Base-by-base conservation (phyloP, 2,113 vertebrate genomes). In the Salvelinus fontinalis region DNA sequence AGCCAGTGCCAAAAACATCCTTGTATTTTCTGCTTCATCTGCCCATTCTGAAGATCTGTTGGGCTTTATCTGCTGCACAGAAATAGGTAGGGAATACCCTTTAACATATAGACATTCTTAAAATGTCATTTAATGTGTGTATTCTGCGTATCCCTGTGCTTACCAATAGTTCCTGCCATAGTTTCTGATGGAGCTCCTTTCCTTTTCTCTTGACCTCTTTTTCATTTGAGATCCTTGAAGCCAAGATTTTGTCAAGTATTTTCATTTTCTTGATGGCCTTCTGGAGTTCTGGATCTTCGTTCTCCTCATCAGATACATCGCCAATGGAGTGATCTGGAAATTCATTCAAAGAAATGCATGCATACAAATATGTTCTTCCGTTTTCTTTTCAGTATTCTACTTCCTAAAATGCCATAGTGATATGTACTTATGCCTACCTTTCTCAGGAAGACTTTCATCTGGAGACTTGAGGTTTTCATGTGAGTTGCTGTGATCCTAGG, bases 91-190 rank as follows among this genome's bases (percentile, higher is more conserved):
- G 81, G 0, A 73, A 1, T 39, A 59, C 54, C 31, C 27, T 44
- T 18, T 11, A 75, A 62, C 13, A 75, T 4, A 62, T 6, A 54
- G 14, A 59, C 13, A 13, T 22, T 27, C 6, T 27, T 48, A 8
- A 7, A 7, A 18, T n/a, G 39, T 44, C 0, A 54, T 54, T 18
- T 16, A 4, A 54, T 18, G 3, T 29, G 6, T 13, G 24, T 66
- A 26, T n/a, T 60, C 34, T 24, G 31, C 24, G 2, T 49, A n/a
- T 14, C 70, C n/a, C 54, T 9, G 2, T 70, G 79, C 86, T 79
- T 90, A 97, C 96, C 95, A 93, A 85, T 71, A 97, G 86, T 70
- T 96, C 93, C 74, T 94, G 87, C 95, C 95, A 97, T 34, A 98
- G 88, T 84, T 91, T 92, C 78, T 83, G 84, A 86, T 93, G 94